phyloP scores from a whole-genome alignment of 1,140 invertebrate genomes.

The Drosophila fuyamai region DNA sequence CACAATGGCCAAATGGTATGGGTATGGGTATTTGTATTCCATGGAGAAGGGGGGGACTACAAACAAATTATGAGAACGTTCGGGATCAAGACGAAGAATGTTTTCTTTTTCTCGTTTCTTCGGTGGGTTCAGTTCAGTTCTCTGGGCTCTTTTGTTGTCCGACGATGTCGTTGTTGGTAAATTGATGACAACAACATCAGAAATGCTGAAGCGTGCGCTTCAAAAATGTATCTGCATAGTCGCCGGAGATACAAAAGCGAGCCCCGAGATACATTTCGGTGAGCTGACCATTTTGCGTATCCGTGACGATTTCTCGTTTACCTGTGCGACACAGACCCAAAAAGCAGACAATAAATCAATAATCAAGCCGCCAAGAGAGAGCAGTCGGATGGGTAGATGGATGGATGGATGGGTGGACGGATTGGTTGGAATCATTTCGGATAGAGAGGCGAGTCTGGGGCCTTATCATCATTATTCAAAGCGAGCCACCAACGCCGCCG shows the following conservation, averaged over 20 bases:
- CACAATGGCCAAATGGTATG: conserved; percentile 22
- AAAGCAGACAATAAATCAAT: conserved; percentile 75
- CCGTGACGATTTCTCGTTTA: conserved; percentile 73
- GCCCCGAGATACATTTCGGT: conserved; percentile 52
- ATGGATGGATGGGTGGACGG: conserved; percentile 3
- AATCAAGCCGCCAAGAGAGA: conserved; percentile 63
- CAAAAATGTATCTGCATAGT: conserved; percentile 73
- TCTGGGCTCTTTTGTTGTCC: conserved; percentile 36
- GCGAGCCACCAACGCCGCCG: conserved; percentile 72
- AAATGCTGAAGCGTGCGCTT: conserved; percentile 80
- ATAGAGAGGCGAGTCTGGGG: conserved; percentile 41
- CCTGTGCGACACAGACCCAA: conserved; percentile 53
- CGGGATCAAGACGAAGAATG: conserved; percentile 71
- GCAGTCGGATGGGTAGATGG: conserved; percentile 12
- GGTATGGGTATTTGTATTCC: conserved; percentile 2
- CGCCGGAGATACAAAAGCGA: conserved; percentile 6
- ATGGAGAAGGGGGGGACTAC: conserved; percentile 13
- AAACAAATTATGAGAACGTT: conserved; percentile 81
- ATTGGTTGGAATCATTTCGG: conserved; percentile 12
- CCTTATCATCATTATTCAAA: conserved; percentile 83
- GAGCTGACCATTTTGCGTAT: conserved; percentile 59
- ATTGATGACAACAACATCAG: conserved; percentile 79
- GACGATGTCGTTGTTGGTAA: conserved; percentile 55
- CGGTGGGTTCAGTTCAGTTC: conserved; percentile 27
- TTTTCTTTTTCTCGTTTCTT: conserved; percentile 49